Percentiles rank a stretch among this genome's conserved stretches.
Evolutionary conservation across 2,888 invertebrate genomes (phyloP).

Genomic region (Pristionchus maxplancki): DNA sequence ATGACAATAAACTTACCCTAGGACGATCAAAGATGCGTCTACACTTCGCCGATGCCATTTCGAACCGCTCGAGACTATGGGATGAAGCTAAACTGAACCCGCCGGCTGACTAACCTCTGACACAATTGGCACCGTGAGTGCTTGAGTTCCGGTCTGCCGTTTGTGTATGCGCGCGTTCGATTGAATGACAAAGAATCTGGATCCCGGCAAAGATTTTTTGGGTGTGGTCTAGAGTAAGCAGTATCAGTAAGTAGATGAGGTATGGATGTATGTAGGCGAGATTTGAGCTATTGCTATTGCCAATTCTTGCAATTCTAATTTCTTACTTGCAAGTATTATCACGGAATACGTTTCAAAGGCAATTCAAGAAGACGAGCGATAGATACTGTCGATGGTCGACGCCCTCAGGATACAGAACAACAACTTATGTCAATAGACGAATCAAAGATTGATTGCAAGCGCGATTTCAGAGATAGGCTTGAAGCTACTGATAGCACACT

Average conservation of each 20-base stretch:
- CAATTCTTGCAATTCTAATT: no score
- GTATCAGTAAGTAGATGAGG: background rate
- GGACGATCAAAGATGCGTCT: constrained; percentile 29
- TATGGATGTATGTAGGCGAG: no score
- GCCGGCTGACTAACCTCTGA: constrained; percentile 11
- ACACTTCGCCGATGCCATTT: constrained; percentile 34
- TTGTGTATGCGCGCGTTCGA: background rate
- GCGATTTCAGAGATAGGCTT: no score
- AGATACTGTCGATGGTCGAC: no score
- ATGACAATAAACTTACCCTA: background rate
- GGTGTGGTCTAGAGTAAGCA: constrained; percentile 11
- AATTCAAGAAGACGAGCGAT: no score
- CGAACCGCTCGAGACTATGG: background rate
- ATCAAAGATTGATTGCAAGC: no score
- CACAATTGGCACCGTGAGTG: background rate
- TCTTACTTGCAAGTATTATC: no score
- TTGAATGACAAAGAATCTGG: constrained; percentile 36
- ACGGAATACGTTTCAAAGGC: no score
- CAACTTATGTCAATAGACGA: no score
- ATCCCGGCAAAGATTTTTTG: background rate
- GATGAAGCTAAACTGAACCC: constrained; percentile 9
- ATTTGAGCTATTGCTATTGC: no score
- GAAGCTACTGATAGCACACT: no score
- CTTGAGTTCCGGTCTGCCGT: background rate
- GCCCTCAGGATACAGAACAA: no score